Conservation (phyloP, 2,888 invertebrate genomes). For the Platypus cylindrus region DNA sequence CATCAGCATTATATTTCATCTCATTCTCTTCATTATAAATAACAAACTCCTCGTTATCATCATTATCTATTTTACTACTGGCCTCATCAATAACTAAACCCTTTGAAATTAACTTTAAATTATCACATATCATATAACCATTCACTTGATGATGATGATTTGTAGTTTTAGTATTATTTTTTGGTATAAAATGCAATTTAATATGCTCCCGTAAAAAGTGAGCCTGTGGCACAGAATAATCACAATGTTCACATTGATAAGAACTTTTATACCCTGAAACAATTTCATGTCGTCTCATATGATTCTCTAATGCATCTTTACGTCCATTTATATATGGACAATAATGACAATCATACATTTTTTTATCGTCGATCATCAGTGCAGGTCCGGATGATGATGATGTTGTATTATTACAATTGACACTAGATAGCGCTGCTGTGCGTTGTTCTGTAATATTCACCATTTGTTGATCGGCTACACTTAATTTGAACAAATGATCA, state of each 20-base stretch:
- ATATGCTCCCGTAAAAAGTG: constrained; percentile 67
- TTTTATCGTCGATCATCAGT: constrained; percentile 48
- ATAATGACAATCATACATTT: constrained; percentile 54
- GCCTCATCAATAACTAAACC: constrained; percentile 38
- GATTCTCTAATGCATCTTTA: constrained; percentile 60
- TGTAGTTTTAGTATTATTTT: too few relatives aligned
- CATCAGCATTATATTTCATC: constrained; percentile 3
- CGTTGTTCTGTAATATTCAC: constrained; percentile 44
- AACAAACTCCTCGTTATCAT: constrained; percentile 17
- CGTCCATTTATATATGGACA: constrained; percentile 72
- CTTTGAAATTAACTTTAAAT: constrained; percentile 43
- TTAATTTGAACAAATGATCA: constrained; percentile 40
- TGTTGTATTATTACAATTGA: too few relatives aligned
- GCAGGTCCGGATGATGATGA: constrained; percentile 19
- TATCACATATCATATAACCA: constrained; percentile 48
- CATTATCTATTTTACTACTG: constrained; percentile 14
- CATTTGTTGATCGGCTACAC: constrained; percentile 50
- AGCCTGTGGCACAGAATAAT: constrained; percentile 63
- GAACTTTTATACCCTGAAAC: constrained; percentile 44
- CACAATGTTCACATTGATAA: constrained; percentile 69
- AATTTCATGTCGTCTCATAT: constrained; percentile 59
- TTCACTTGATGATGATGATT: constrained; percentile 45
- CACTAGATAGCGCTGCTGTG: too few relatives aligned
- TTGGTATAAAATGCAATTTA: constrained; percentile 59
- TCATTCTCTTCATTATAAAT: constrained; percentile 22